These are phyloP conservation scores for Gallinago jamesoni DNA, from an alignment of 2,113 vertebrate genomes.

Conservation along the genomic window DNA sequence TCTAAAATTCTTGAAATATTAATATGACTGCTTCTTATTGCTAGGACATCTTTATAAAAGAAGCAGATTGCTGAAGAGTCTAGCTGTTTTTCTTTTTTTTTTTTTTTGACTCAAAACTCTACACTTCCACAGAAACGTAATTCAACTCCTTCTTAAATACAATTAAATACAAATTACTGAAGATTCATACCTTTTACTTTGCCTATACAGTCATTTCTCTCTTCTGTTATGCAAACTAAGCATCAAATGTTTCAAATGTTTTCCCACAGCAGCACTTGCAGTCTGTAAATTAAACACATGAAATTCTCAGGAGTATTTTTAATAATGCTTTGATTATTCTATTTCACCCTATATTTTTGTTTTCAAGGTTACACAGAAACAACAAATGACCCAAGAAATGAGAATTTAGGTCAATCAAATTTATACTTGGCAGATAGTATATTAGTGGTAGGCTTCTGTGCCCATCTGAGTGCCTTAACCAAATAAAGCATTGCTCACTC, in stretches of 20 bases:
- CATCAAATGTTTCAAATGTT: background rate
- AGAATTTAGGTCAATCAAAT: slow-evolving; percentile 28
- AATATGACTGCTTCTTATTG: background rate
- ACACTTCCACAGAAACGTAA: background rate
- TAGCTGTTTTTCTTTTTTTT: background rate
- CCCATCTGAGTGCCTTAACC: background rate
- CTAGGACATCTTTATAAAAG: background rate
- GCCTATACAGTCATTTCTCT: background rate
- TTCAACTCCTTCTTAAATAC: slow-evolving; percentile 8
- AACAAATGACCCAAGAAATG: background rate
- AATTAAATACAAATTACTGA: background rate
- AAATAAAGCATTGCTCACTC: background rate
- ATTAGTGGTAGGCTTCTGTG: background rate
- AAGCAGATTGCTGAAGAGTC: background rate
- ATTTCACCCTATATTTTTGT: slow-evolving; percentile 26
- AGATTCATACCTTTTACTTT: background rate
- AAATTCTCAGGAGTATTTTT: slow-evolving; percentile 22
- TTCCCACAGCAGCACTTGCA: background rate
- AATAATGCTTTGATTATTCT: slow-evolving; percentile 17
- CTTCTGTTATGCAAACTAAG: slow-evolving; percentile 17
- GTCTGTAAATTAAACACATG: slow-evolving; percentile 24
- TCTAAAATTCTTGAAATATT: background rate
- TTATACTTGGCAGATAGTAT: background rate
- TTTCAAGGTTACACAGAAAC: slow-evolving; percentile 31
- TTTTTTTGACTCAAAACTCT: background rate